Evolutionary conservation across 2,113 vertebrate genomes (phyloP).

Genomic region (Turnix velox): DNA sequence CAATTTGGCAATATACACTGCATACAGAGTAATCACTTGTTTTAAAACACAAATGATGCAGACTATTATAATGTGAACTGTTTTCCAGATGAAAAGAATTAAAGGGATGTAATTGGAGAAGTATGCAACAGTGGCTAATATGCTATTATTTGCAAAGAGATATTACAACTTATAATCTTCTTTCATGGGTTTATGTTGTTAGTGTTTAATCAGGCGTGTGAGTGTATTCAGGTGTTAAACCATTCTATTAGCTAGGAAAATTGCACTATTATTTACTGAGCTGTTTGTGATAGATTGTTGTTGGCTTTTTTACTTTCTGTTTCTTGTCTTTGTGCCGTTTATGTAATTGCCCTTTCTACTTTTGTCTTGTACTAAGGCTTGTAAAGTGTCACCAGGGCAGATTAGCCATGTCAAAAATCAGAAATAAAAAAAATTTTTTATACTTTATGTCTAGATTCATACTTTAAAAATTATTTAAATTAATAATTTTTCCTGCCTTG

Average conservation of each 20-base stretch:
- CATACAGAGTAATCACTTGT: slow-evolving; percentile 60
- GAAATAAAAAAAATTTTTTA: not conserved
- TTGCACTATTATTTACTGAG: slow-evolving; percentile 66
- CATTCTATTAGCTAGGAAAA: slow-evolving; percentile 59
- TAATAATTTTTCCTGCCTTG: not conserved
- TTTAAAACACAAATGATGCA: slow-evolving; percentile 68
- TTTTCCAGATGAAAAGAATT: slow-evolving; percentile 69
- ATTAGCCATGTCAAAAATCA: not conserved
- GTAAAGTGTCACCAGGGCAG: not conserved
- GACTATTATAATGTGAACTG: slow-evolving; percentile 66
- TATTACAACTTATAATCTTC: slow-evolving; percentile 74
- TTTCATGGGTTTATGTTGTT: slow-evolving; percentile 64
- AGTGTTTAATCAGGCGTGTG: slow-evolving; percentile 68
- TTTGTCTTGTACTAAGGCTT: slow-evolving; percentile 26
- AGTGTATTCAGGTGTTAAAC: slow-evolving; percentile 71
- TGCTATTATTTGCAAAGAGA: slow-evolving; percentile 67
- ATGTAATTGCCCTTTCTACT: slow-evolving; percentile 43
- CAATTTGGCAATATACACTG: slow-evolving; percentile 49
- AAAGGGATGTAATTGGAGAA: slow-evolving; percentile 70
- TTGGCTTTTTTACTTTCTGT: slow-evolving; percentile 34
- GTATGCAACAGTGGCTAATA: slow-evolving; percentile 66
- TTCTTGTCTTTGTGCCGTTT: slow-evolving; percentile 26
- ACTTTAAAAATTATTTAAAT: not conserved
- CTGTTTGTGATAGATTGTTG: slow-evolving; percentile 49
- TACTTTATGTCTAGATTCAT: not conserved